These are phyloP conservation scores for Alcis repandata DNA, from an alignment of 2,888 invertebrate species.

Conservation along the genomic window DNA sequence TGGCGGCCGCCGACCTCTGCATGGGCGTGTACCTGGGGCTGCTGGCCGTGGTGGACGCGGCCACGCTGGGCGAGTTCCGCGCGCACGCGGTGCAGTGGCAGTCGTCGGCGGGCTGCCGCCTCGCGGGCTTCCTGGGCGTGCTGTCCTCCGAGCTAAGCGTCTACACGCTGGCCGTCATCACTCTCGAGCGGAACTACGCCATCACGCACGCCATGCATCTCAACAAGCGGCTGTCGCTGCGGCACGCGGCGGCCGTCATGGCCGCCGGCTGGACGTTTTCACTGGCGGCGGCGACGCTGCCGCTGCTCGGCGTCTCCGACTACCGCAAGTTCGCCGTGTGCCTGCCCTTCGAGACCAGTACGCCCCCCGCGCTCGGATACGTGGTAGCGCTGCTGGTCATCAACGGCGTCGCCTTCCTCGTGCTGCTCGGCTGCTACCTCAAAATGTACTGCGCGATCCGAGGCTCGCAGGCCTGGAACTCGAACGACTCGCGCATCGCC, in stretches of 20 bases:
- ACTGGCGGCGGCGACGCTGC: conserved; percentile 94
- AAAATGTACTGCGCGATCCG: conserved; percentile 99
- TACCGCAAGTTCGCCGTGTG: conserved; percentile 99
- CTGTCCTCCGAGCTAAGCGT: conserved; percentile 97
- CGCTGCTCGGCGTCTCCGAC: conserved; percentile 96
- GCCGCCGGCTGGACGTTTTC: conserved; percentile 97
- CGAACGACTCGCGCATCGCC: conserved; percentile 98
- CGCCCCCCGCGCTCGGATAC: conserved; percentile 93
- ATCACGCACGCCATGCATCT: conserved; percentile 99
- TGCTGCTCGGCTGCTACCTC: conserved; percentile 97
- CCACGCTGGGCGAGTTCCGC: conserved; percentile 97
- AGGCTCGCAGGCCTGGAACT: conserved; percentile 99
- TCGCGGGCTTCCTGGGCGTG: conserved; percentile 98
- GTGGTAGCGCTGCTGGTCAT: conserved; percentile 96
- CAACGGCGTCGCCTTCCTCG: conserved; percentile 97
- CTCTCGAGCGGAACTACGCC: conserved; percentile 97
- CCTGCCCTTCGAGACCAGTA: conserved; percentile 96
- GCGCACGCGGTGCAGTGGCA: conserved; percentile 99
- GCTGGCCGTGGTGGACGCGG: conserved; percentile 97
- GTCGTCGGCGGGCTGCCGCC: conserved; percentile 96
- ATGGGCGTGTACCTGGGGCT: conserved; percentile 98
- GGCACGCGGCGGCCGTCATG: conserved; percentile 97
- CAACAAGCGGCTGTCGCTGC: conserved; percentile 96
- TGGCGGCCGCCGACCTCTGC: conserved; percentile 98
- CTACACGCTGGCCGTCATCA: conserved; percentile 98